These are phyloP conservation scores for Saturnia japonica DNA, from an alignment of 2,888 invertebrate genomes.

Conservation along the genomic window DNA sequence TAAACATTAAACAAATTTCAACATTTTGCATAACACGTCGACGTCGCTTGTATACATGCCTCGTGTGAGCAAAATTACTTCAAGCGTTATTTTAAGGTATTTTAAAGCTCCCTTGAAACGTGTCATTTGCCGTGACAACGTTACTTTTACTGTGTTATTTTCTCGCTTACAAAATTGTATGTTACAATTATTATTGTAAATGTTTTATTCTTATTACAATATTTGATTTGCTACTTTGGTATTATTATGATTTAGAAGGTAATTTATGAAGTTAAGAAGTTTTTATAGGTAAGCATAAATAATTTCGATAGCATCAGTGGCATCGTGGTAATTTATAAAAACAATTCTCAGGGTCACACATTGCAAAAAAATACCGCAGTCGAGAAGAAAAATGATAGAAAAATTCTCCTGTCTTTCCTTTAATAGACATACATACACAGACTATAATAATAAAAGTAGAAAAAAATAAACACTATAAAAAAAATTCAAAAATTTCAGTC, in stretches of 20 bases:
- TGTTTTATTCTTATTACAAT: not conserved
- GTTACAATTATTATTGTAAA: not conserved
- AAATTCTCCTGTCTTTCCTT: too few relatives aligned
- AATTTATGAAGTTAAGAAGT: not conserved
- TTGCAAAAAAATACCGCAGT: too few relatives aligned
- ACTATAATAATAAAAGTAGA: too few relatives aligned
- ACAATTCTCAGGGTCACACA: too few relatives aligned
- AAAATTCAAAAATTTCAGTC: too few relatives aligned
- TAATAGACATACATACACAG: too few relatives aligned
- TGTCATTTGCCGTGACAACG: conserved; percentile 1
- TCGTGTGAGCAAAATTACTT: conserved; percentile 9
- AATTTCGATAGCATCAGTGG: not conserved
- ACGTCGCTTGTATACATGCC: conserved; percentile 2
- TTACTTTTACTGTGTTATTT: conserved; percentile 4
- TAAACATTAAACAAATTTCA: conserved; percentile 13
- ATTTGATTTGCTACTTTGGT: not conserved
- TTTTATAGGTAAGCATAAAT: not conserved
- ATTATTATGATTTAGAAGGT: not conserved
- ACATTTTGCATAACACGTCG: conserved; percentile 13
- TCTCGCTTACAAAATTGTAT: not conserved
- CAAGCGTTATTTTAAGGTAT: conserved; percentile 11
- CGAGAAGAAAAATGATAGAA: too few relatives aligned
- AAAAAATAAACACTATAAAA: too few relatives aligned
- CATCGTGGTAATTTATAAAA: too few relatives aligned
- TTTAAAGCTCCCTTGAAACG: conserved; percentile 12